These are phyloP conservation scores for Petrolisthes cinctipes DNA, from an alignment of 2,888 invertebrate genomes.

Conservation along the genomic window DNA sequence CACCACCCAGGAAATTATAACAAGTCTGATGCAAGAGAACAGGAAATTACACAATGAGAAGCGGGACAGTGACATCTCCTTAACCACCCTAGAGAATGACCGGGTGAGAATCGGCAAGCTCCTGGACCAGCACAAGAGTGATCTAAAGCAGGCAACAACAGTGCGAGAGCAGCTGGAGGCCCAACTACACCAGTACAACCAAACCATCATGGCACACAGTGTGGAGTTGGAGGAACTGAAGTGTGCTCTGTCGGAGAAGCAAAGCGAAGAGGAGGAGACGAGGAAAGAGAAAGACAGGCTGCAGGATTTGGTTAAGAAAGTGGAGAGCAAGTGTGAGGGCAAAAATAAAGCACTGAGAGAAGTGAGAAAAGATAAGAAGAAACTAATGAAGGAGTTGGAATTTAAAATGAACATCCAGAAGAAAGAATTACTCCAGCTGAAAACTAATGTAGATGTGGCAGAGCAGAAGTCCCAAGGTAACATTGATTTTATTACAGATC, in stretches of 20 bases:
- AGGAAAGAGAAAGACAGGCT: neutral
- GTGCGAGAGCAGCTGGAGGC: neutral
- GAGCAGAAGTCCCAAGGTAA: neutral
- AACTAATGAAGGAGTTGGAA: neutral
- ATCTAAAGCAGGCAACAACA: neutral
- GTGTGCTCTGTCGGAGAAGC: neutral
- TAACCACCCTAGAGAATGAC: neutral
- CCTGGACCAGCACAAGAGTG: neutral
- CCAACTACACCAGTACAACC: neutral
- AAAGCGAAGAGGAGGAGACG: neutral
- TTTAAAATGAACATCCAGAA: neutral
- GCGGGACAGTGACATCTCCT: slow-evolving; percentile 1
- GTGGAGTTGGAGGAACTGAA: neutral
- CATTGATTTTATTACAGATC: neutral
- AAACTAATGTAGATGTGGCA: neutral
- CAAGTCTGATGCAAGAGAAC: neutral
- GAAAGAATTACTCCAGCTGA: neutral
- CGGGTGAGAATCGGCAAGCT: neutral
- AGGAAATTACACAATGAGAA: neutral
- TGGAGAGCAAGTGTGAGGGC: neutral
- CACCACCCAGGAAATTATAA: neutral
- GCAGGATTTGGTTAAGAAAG: neutral
- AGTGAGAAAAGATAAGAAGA: neutral
- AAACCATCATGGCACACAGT: neutral
- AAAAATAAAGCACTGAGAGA: neutral